Conservation (phyloP, 53 echinoderm and acorn worm species). For the Echinometra lucunter region DNA sequence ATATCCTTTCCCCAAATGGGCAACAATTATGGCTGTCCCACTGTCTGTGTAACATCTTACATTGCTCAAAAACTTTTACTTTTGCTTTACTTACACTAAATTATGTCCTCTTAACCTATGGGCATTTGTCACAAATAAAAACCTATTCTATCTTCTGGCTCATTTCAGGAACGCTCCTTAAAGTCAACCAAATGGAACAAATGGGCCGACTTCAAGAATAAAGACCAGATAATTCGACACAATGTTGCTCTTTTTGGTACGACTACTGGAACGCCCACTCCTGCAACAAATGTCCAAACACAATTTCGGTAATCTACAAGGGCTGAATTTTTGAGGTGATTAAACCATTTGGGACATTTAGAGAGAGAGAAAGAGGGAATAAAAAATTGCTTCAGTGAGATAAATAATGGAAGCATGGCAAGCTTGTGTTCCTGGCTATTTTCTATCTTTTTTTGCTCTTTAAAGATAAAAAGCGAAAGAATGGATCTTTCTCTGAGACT, state of each 20-base stretch:
- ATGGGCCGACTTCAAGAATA: slow-evolving; percentile 16
- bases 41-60: not conserved
- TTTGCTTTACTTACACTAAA: not conserved
- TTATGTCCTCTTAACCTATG: not conserved
- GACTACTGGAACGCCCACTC: slow-evolving; percentile 35
- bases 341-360: slow-evolving; percentile 8
- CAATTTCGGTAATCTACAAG: slow-evolving; percentile 2
- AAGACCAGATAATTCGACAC: slow-evolving; percentile 21
- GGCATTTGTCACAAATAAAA: not conserved
- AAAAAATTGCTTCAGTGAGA: not conserved
- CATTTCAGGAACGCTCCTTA: slow-evolving; percentile 19
- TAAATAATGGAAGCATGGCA: not conserved
- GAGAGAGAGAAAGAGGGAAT: not conserved
- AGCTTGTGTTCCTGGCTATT: not conserved
- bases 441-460: not conserved
- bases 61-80: slow-evolving; percentile 19
- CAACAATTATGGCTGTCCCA: not conserved
- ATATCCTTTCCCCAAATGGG: not conserved
- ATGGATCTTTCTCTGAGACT: not conserved
- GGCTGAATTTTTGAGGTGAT: slow-evolving; percentile 23
- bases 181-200: slow-evolving; percentile 45
- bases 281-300: slow-evolving; percentile 2
- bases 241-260: not conserved
- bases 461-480: not conserved
- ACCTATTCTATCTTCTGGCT: not conserved